Evolutionary conservation across 2,797 vertebrate genomes (phyloP), one percentile per base, ranked within the genome.

Genomic region (Trachops cirrhosus): DNA sequence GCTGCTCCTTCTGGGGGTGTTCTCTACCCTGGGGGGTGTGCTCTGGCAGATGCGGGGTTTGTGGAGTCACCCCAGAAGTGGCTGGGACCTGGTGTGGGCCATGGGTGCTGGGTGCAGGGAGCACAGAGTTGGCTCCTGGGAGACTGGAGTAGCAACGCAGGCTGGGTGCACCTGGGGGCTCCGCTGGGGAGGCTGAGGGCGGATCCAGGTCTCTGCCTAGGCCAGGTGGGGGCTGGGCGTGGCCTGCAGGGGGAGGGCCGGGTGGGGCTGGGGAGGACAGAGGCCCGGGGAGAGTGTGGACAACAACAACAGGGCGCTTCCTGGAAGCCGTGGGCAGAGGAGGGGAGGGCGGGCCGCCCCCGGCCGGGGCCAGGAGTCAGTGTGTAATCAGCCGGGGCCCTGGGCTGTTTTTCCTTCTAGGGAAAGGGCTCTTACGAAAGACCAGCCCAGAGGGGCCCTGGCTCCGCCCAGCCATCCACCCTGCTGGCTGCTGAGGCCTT

Each of bases 81-180:
- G 62, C 26, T 0, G 1, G 64, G 34, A 2, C 64, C 37, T 9
- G 44, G 32, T 1, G 32, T 29, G 71, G 59, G n/a, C 24, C 4
- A 1, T 0, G 2, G 37, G 18, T 16, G 24, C 29, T 1, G 0
- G 48, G 19, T 11, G 18, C 8, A 0, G 0, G 77, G 29, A 46
- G 18, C 50, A 34, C 77, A 29, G 9, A 37, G 71, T 9, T 16
- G 70, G 12, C 32, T 52, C 32, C 80, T 1, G 1, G 22, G 19
- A n/a, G 48, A 67, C 8, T 11, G 0, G 29, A 39, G 26, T 5
- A 26, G 26, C 0, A 3, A 32, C 1, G 6, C 10, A 1, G 11
- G 59, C 46, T 0, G 0, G 68, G 46, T 50, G 21, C 52, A 26
- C 48, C 62, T 26, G 5, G 15, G 32, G 26, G 3, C 80, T 85